Base-by-base conservation (phyloP, 2,888 invertebrate genomes). In the Leptura quadrifasciata region DNA sequence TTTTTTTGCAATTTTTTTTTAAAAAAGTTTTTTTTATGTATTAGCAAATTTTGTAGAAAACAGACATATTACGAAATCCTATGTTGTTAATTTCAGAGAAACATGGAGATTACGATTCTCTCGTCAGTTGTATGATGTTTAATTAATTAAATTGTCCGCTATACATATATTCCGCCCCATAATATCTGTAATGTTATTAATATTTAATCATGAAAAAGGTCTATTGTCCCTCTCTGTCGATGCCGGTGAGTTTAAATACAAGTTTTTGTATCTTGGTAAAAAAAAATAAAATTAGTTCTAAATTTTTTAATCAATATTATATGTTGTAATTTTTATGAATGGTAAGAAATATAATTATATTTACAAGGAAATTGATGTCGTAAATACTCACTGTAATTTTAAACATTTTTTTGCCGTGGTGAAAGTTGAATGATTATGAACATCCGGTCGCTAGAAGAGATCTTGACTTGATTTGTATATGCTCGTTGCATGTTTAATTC, bases 361-460 rank as follows among this genome's bases (percentile, higher is more conserved):
- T 1, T 39, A 39, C 10, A 39, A 10, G 5, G 47, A 47, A 5
- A 5, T 47, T n/a, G 3, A 47, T 47, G 2, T 47, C 47, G 47
- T n/a, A 47, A 47, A 47, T 47, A n/a, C n/a, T 12, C n/a, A 47
- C n/a, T n/a, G n/a, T 47, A 47, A 47, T 47, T 47, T 47, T n/a
- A n/a, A 31, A 31, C 5, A 0, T n/a, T n/a, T 47, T 47, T 47
- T 47, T n/a, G 15, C 47, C 5, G 1, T n/a, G 15, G 47, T 47
- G 47, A 47, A 47, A 47, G 47, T n/a, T 47, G n/a, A 5, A 47
- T 47, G 47, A 47, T 47, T 47, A 47, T 47, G 47, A 47, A 47
- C n/a, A 47, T 47, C 47, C 47, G 47, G 47, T 47, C 47, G 4
- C 3, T 12, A 31, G 10, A 27, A 8, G 27, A 39, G 39, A 8